Evolutionary conservation across 2,888 invertebrate species (phyloP), one percentile per base, ranked within the genome.

Genomic region (Flabesymbios commensalis): DNA sequence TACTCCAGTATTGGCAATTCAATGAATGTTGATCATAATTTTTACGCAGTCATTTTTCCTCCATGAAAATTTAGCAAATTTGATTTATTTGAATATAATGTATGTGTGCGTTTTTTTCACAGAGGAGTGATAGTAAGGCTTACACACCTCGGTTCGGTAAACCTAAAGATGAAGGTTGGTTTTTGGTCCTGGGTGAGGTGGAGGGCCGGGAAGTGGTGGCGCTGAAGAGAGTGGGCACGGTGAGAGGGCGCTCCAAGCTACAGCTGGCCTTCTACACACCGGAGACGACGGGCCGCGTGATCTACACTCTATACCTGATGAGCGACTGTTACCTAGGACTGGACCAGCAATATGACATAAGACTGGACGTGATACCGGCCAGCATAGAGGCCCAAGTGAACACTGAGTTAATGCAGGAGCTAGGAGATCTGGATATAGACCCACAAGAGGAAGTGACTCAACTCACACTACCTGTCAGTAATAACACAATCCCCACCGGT

Each of bases 111-210:
- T 45, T 22, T 45, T 45, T n/a, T 14, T n/a, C 26, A 5, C 64
- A 65, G 64, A 58, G 51, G 26, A 59, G 42, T 31, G 78, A 81
- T 74, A 87, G 87, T 31, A 85, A 85, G 72, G 91, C 90, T n/a
- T 84, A 89, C 64, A 90, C 93, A 63, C 91, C 93, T 0, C 88
- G 89, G 65, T 98, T 94, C 85, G 90, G 93, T 1, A 95, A 96
- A 80, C 89, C 90, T 39, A 98, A 97, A 84, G 93, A 92, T 77
- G 97, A 97, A 80, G 93, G 94, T 59, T 99, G 98, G 98, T 90
- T 97, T 83, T 78, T 95, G 1, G 87, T 94, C 0, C 84, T 98
- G 7, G 96, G 95, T 1, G 87, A 88, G 28, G 83, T 88, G 26
- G 88, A 88, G 56, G 84, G 85, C 1, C 86, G 87, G 28, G 92